These are phyloP conservation scores for Leptodactylus fallax DNA, from an alignment of 2,797 vertebrate species.

Conservation along the genomic window DNA sequence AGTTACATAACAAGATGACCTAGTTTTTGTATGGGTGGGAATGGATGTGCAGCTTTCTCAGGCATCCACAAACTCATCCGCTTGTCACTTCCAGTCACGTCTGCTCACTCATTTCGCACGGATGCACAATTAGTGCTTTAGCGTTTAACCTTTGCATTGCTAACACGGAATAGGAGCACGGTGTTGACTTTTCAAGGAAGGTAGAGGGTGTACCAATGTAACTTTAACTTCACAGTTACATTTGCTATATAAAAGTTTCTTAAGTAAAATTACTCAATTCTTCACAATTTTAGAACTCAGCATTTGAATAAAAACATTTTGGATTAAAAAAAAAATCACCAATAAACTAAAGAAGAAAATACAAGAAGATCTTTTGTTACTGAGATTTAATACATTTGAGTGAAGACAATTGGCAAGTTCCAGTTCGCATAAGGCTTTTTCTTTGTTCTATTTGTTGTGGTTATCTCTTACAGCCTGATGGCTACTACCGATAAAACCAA, in stretches of 20 bases:
- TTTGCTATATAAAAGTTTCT: no score
- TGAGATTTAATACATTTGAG: not conserved
- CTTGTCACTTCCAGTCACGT: constrained; percentile 43
- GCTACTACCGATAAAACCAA: not conserved
- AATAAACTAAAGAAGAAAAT: not conserved
- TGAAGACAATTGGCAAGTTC: not conserved
- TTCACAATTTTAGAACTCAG: not conserved
- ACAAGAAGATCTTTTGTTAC: not conserved
- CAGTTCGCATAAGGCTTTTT: not conserved
- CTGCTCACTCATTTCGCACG: constrained; percentile 46
- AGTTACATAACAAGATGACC: constrained; percentile 49
- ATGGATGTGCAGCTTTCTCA: constrained; percentile 17
- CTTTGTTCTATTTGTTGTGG: not conserved
- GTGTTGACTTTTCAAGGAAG: no score
- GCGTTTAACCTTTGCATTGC: constrained; percentile 44
- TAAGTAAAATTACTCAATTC: not conserved
- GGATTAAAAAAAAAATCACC: not conserved
- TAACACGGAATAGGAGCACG: not conserved
- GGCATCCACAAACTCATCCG: constrained; percentile 39
- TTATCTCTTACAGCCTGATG: not conserved
- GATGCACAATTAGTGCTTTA: constrained; percentile 40
- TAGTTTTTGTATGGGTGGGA: constrained; percentile 27
- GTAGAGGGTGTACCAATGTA: no score
- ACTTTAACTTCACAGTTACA: no score
- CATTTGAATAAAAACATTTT: not conserved